A percentile compares a stretch with the other conserved stretches of the same genome.
Conservation (phyloP, 2,797 vertebrate genomes). For the Alosa sapidissima region DNA sequence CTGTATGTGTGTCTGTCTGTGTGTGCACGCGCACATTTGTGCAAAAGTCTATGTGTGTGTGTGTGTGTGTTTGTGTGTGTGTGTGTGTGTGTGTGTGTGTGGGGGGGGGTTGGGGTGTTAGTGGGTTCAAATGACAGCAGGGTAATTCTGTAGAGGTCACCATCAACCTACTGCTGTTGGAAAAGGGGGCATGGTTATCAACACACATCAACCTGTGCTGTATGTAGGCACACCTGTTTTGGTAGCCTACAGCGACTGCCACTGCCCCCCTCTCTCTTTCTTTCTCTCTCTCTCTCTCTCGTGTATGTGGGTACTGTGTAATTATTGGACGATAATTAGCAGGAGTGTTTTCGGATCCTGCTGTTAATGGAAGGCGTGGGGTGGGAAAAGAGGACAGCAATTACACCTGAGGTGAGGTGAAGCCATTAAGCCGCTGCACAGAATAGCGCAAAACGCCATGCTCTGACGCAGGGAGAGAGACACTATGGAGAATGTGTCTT, state of each 20-base stretch:
- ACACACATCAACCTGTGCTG: neutral
- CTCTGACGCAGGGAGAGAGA: neutral
- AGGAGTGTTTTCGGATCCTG: slow-evolving; percentile 40
- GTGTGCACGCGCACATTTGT: too few relatives aligned
- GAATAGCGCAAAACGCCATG: neutral
- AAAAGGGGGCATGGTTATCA: neutral
- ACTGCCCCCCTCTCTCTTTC: neutral
- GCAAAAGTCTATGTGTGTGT: too few relatives aligned
- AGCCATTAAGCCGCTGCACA: slow-evolving; percentile 47
- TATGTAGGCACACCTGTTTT: neutral
- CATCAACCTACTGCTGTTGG: slow-evolving; percentile 22
- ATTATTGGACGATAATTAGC: slow-evolving; percentile 49
- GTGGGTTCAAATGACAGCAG: neutral
- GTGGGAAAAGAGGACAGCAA: slow-evolving; percentile 39
- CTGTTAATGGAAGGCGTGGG: slow-evolving; percentile 50
- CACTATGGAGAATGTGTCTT: neutral
- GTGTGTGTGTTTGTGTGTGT: neutral
- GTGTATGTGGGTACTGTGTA: slow-evolving; percentile 33
- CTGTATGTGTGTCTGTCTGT: neutral
- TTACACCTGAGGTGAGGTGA: slow-evolving; percentile 43
- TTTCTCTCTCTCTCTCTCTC: neutral
- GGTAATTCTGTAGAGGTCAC: slow-evolving; percentile 39
- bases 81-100: neutral
- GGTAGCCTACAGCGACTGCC: slow-evolving; percentile 5
- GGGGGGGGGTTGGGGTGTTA: too few relatives aligned